These are phyloP conservation scores for Diabrotica virgifera DNA, from an alignment of 1,140 invertebrate genomes.

Conservation along the genomic window DNA sequence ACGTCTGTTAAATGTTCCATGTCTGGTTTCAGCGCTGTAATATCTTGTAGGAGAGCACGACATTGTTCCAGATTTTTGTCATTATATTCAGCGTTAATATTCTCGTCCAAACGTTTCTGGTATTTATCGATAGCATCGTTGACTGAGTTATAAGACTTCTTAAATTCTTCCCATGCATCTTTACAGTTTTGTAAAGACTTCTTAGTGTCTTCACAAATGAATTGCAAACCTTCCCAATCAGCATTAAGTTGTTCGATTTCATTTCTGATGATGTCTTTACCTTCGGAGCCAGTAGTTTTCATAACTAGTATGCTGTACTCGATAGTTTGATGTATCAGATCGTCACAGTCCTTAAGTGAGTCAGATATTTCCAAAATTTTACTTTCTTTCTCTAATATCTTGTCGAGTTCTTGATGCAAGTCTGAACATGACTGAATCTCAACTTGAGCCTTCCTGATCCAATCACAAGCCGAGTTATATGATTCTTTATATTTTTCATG, in stretches of 20 bases:
- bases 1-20: slow-evolving; percentile 83
- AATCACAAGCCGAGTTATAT: slow-evolving; percentile 80
- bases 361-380: slow-evolving; percentile 67
- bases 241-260: slow-evolving; percentile 81
- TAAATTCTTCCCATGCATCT: slow-evolving; percentile 83
- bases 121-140: slow-evolving; percentile 77
- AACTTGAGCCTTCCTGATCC: slow-evolving; percentile 79
- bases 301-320: slow-evolving; percentile 76
- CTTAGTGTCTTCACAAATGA: slow-evolving; percentile 76
- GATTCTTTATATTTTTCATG: slow-evolving; percentile 84
- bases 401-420: slow-evolving; percentile 76
- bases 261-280: slow-evolving; percentile 78
- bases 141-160: slow-evolving; percentile 70
- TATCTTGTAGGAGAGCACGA: slow-evolving; percentile 72
- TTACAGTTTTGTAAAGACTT: slow-evolving; percentile 76
- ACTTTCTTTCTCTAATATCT: slow-evolving; percentile 69
- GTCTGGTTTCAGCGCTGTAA: slow-evolving; percentile 70
- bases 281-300: slow-evolving; percentile 78
- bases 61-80: slow-evolving; percentile 75
- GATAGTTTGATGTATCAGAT: slow-evolving; percentile 69
- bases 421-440: slow-evolving; percentile 82
- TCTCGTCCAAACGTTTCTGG: slow-evolving; percentile 61
- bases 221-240: slow-evolving; percentile 83
- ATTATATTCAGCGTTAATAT: slow-evolving; percentile 74
- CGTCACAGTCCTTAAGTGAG: slow-evolving; percentile 67